These are phyloP conservation scores for Leistus spinibarbis DNA, from an alignment of 2,888 invertebrate species.

Conservation along the genomic window DNA sequence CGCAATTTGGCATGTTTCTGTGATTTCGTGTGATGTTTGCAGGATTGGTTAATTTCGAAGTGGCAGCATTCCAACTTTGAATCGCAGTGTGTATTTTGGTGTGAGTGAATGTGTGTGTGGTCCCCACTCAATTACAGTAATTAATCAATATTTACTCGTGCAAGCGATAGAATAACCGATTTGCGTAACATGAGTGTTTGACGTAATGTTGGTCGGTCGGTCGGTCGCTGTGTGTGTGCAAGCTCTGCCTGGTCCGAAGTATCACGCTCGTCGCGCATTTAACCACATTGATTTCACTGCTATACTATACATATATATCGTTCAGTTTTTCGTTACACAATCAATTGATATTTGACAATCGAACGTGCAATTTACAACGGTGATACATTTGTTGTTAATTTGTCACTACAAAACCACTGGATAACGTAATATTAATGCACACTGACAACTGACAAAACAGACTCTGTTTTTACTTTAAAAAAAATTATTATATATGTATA, in stretches of 20 bases:
- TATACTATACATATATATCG: no score
- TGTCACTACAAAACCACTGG: neutral
- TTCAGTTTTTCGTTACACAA: neutral
- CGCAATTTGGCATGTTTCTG: no score
- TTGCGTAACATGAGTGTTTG: neutral
- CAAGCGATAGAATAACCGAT: constrained; percentile 16
- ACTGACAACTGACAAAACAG: neutral
- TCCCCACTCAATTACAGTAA: constrained; percentile 34
- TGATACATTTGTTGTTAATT: neutral
- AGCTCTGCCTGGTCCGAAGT: no score
- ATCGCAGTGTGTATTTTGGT: neutral
- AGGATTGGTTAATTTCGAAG: no score
- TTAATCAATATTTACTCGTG: constrained; percentile 36
- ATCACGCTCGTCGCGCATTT: neutral
- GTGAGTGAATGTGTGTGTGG: constrained; percentile 13
- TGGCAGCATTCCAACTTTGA: no score
- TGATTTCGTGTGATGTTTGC: no score
- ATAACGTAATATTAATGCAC: neutral
- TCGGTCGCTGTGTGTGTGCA: no score
- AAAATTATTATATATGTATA: no score
- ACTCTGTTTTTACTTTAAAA: neutral
- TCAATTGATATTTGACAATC: neutral
- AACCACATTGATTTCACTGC: neutral
- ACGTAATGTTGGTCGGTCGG: neutral
- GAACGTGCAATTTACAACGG: neutral